Base-by-base conservation (phyloP, 2,113 vertebrate species). In the Vulpes vulpes region DNA sequence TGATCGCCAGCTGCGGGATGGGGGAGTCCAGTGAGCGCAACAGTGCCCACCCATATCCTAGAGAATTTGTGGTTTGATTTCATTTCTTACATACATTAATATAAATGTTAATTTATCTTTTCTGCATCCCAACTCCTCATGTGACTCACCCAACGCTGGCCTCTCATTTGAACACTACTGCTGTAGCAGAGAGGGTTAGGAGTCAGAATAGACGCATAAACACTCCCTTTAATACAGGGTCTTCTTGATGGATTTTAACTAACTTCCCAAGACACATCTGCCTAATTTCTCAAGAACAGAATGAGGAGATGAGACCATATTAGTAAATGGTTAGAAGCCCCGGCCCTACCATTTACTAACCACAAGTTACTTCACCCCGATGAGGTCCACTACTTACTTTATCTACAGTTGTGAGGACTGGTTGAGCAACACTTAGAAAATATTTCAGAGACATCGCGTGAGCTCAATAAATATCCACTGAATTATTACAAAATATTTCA, bases 231-330 rank as follows among this genome's bases (percentile, higher is more conserved):
- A 69, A 22, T 23, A 62, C 30, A 87, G 27, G 51, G 11, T 67
- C 62, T 88, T 62, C 59, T 15, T 64, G 60, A 65, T 5, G 7
- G 12, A 43, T 67, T 90, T 92, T 53, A 78, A 81, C 30, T n/a
- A 81, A 71, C 15, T 71, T 86, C 17, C 90, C 62, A 84, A 81
- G 76, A 67, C 10, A 85, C 0, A 11, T 19, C 57, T 80, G 25
- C 74, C 65, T 69, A 84, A 94, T 30, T 76, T 97, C n/a, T 94
- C 80, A 91, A 65, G 38, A 60, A 60, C 6, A 59, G 73, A 55
- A 89, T 76, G 27, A 38, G 35, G 32, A 88, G 17, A 27, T 32
- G 65, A 86, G 89, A 78, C 53, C 64, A 38, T 32, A 51, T 25
- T 88, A 51, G 60, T 62, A 69, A 81, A 64, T 9, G 16, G 32